A percentile compares a stretch with the other conserved stretches of the same genome.
Evolutionary conservation across 2,113 vertebrate genomes (phyloP).

Genomic region (Trematocara variabile): DNA sequence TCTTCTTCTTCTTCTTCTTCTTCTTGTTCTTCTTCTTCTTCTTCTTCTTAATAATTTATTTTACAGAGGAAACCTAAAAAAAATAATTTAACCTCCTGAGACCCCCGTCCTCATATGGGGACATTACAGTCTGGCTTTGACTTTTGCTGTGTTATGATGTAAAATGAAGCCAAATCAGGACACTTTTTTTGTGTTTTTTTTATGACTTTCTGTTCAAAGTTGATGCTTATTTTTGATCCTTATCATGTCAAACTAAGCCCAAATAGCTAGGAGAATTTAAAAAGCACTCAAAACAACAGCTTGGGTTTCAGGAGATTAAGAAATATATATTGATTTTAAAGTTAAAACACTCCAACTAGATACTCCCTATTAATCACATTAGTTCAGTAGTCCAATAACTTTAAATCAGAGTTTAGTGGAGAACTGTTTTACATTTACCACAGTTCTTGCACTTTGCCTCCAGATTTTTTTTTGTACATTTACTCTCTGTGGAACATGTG

Average conservation of each 20-base stretch:
- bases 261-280: background rate
- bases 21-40: no score
- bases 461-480: background rate
- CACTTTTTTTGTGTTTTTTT: background rate
- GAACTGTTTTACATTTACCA: background rate
- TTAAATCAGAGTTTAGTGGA: background rate
- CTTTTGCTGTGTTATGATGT: background rate
- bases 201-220: background rate
- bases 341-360: background rate
- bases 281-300: background rate
- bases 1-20: no score
- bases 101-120: background rate
- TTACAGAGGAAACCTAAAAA: background rate
- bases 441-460: background rate
- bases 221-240: background rate
- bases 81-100: background rate
- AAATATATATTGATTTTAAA: background rate
- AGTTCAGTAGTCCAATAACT: background rate
- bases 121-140: rapidly evolving
- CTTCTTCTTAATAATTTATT: no score
- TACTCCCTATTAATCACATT: background rate
- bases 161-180: background rate
- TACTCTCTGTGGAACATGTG: background rate
- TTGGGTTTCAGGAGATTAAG: background rate
- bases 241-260: background rate